Evolutionary conservation across 2,113 vertebrate genomes (phyloP).

Genomic region (Corydoras sp.): DNA sequence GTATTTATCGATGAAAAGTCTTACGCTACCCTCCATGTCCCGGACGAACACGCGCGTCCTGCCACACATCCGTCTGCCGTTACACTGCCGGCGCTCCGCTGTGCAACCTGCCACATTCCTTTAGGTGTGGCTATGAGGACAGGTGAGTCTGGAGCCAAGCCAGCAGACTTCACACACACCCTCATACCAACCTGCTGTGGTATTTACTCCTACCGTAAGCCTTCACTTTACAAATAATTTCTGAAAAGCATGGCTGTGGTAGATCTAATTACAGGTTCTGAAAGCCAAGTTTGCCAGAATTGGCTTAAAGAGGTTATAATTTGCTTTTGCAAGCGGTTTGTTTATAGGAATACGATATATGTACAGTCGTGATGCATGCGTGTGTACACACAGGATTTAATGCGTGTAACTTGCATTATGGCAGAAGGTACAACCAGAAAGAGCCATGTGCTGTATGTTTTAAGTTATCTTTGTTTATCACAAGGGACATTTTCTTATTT

Average conservation of each 20-base stretch:
- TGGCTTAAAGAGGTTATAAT: neutral
- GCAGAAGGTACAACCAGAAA: too few species aligned
- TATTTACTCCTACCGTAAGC: conserved; percentile 19
- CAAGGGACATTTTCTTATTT: too few species aligned
- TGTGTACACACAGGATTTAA: neutral
- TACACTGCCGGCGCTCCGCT: conserved; percentile 15
- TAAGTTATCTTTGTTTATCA: too few species aligned
- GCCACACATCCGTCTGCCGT: conserved; percentile 17
- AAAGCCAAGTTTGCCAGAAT: neutral
- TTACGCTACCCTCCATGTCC: neutral
- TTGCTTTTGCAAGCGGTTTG: neutral
- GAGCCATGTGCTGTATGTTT: too few species aligned
- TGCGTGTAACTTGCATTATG: too few species aligned
- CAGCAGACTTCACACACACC: conserved; percentile 46
- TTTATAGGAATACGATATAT: neutral
- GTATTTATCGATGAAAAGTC: conserved; percentile 4
- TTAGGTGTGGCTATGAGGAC: conserved; percentile 49
- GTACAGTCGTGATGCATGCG: neutral
- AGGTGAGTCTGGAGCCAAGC: conserved; percentile 47
- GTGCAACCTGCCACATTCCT: conserved; percentile 39
- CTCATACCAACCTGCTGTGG: conserved; percentile 44
- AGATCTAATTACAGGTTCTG: neutral
- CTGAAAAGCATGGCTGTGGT: conserved; percentile 13
- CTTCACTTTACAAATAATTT: conserved; percentile 1
- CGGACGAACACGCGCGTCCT: conserved; percentile 7